Evolutionary conservation across 2,113 vertebrate genomes (phyloP).

Genomic region (Dipodomys spectabilis): DNA sequence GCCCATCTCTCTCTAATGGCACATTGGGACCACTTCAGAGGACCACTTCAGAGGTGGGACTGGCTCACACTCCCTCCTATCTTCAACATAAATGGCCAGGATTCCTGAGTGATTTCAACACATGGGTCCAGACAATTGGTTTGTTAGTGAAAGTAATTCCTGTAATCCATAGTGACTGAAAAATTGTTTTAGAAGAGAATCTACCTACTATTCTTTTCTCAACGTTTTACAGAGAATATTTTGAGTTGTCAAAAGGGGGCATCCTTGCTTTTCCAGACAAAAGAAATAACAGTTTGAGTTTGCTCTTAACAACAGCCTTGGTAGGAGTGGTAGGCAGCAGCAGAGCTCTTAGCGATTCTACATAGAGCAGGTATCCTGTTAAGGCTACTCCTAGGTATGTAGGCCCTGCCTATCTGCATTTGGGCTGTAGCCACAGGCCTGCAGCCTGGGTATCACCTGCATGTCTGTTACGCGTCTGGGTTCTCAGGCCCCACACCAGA

Average conservation of each 20-base stretch:
- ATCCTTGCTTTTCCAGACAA: slow-evolving; percentile 87
- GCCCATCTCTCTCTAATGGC: background rate
- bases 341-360: slow-evolving; percentile 51
- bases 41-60: background rate
- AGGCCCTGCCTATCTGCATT: background rate
- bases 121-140: background rate
- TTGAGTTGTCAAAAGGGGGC: slow-evolving; percentile 86
- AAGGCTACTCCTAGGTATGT: background rate
- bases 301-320: slow-evolving; percentile 31
- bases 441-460: background rate
- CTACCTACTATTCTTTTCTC: slow-evolving; percentile 76
- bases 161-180: slow-evolving; percentile 22
- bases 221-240: slow-evolving; percentile 78
- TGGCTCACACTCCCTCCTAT: background rate
- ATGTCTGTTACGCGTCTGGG: background rate
- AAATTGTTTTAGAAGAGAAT: slow-evolving; percentile 64
- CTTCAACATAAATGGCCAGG: background rate
- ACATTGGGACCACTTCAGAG: background rate
- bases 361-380: slow-evolving; percentile 66
- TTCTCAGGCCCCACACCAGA: background rate
- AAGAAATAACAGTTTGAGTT: slow-evolving; percentile 57
- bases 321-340: slow-evolving; percentile 48
- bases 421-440: background rate
- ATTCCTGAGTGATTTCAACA: background rate
- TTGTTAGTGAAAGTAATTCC: background rate